Evolutionary conservation across 2,888 invertebrate genomes (phyloP), one percentile per base, ranked within the genome.

Genomic region (Conchocele bisecta): DNA sequence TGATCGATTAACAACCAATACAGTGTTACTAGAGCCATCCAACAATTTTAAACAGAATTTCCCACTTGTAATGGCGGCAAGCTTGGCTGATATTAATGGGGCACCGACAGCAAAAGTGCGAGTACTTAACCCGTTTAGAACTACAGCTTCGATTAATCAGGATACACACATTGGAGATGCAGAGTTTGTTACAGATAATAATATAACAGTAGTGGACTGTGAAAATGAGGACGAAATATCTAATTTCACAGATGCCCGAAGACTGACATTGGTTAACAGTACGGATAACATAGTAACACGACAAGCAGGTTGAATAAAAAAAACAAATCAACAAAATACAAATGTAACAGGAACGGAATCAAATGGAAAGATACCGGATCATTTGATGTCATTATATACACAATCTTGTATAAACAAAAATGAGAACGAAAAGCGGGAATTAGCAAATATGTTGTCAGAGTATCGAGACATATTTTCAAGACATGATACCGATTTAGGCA

Each of bases 21-120:
- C 57, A 2, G 33, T 69, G 29, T 17, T 74, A n/a, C 63, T 72
- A 37, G 75, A 77, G 46, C 64, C 73, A 13, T 63, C 59, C 7
- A 11, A 37, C 2, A 50, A 26, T 17, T 65, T 70, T 39, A 54
- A 42, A n/a, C 35, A 63, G 24, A 72, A 61, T 22, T 63, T 69
- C 41, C 64, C 66, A 11, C 9, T 78, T 4, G 24, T 75, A 28
- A 53, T 75, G 56, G 69, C 78, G 7, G 17, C 66, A 7, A 42
- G 68, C 53, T 33, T 72, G 22, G 66, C 59, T 31, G 71, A 75
- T 42, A 51, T 69, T 3, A 68, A 56, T 26, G 9, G 50, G 37
- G 50, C 37, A 15, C 46, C 59, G 31, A 66, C 66, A 9, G 59
- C 37, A 17, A 66, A 66, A 33, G 41, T 58, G 1, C 50, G 58